Conservation (phyloP, 2,113 vertebrate genomes). For the Chitala chitala region DNA sequence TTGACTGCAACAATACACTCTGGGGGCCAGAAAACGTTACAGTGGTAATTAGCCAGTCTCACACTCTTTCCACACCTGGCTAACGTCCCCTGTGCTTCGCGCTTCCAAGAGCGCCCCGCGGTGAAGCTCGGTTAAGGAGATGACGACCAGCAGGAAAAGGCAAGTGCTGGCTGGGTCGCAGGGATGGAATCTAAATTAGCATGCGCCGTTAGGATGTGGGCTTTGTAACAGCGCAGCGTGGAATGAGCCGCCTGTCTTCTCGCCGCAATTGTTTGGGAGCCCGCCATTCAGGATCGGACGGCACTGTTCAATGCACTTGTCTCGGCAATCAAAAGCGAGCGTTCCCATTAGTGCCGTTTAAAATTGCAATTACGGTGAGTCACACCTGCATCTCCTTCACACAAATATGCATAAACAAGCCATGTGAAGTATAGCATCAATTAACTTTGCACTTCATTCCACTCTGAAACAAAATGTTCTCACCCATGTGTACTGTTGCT, state of each 20-base stretch:
- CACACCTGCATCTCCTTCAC: background rate
- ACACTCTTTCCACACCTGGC: constrained; percentile 16
- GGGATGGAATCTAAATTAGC: background rate
- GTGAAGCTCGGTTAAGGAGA: too few species aligned
- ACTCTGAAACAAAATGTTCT: background rate
- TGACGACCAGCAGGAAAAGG: background rate
- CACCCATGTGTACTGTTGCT: background rate
- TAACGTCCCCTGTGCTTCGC: background rate
- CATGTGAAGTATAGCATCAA: background rate
- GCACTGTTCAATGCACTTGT: background rate
- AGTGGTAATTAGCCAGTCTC: constrained; percentile 11
- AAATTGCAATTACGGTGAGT: background rate
- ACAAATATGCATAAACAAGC: constrained; percentile 12
- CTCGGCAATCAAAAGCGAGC: background rate
- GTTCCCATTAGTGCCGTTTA: constrained; percentile 7
- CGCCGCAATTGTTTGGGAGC: background rate
- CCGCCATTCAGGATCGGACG: background rate
- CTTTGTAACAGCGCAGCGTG: background rate
- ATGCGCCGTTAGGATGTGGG: background rate
- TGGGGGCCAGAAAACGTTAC: background rate
- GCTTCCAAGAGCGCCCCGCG: background rate
- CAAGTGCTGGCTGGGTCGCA: background rate
- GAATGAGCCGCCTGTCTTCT: background rate
- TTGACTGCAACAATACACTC: background rate
- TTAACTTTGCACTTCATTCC: too few species aligned